Percentiles rank a stretch among this genome's conserved stretches.
Evolutionary conservation across 2,888 invertebrate species (phyloP).

Genomic region (Cephus sareptanus): DNA sequence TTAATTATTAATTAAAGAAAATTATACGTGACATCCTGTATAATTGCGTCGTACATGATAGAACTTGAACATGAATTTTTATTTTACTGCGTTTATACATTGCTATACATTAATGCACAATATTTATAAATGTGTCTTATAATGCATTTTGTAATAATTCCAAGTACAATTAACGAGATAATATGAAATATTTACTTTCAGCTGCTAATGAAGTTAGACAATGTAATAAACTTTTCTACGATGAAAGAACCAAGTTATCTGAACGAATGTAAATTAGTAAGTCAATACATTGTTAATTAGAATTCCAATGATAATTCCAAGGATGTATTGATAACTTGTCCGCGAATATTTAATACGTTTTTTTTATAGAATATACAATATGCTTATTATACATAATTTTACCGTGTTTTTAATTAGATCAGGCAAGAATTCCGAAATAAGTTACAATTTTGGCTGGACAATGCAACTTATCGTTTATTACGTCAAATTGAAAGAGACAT

Average conservation of each 20-base stretch:
- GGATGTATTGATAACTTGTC: not conserved
- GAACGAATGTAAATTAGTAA: conserved; percentile 68
- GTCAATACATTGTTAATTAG: conserved; percentile 6
- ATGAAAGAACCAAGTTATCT: conserved; percentile 61
- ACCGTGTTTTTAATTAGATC: conserved; percentile 47
- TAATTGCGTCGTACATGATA: no score
- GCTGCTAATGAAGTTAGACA: conserved; percentile 70
- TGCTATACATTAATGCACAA: not conserved
- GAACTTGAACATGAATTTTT: no score
- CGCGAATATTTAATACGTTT: not conserved
- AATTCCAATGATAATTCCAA: not conserved
- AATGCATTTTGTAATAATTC: not conserved
- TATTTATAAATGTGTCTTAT: not conserved
- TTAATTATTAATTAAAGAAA: no score
- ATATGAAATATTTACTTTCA: conserved; percentile 45
- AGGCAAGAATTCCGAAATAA: conserved; percentile 64
- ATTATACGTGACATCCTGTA: no score
- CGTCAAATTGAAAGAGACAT: conserved; percentile 67
- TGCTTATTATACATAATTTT: not conserved
- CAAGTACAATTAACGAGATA: not conserved
- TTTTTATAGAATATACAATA: not conserved
- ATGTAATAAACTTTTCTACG: conserved; percentile 66
- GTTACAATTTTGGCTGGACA: conserved; percentile 66
- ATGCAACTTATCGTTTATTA: conserved; percentile 67
- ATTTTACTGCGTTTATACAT: not conserved